Base-by-base conservation (phyloP, 2,888 invertebrate genomes). In the Dugesia japonica region DNA sequence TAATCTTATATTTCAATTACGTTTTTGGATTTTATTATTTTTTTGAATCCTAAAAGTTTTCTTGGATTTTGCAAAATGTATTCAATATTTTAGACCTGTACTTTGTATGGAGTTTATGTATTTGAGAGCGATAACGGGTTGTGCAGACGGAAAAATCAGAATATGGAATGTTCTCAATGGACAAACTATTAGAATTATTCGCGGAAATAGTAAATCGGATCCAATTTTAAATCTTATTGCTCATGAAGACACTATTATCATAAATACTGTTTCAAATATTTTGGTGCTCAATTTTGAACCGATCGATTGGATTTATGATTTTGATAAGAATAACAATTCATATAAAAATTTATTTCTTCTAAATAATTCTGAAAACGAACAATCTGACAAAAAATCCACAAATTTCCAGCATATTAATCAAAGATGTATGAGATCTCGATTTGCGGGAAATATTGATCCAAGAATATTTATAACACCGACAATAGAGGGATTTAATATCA, bases 161-260 rank as follows among this genome's bases (percentile, higher is more conserved):
- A 83, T 85, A 74, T 85, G 84, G 85, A 85, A 84, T 79, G 80
- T 84, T 78, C 76, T 83, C 26, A 83, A 79, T 27, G 83, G 84
- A 0, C 82, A 83, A 77, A 85, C 84, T 77, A 82, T 83, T 77
- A 80, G 85, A 23, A 84, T 85, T 75, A 84, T 85, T 83, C 78
- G 84, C 71, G 84, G 84, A 28, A 85, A 84, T 80, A 83, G 84
- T 78, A 81, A 81, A 56, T 83, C 83, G 80, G 84, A 84, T 79
- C 84, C 84, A 4, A 83, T 85, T 71, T 80, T 81, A 15, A 79
- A 80, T 26, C 82, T 84, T 71, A 79, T 81, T 23, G 83, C 83
- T 28, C 82, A 81, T 76, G 82, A 80, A 20, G 81, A 83, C 78
- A 83, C 83, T 78, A 82, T 83, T n/a, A 82, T 82, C 0, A 79